Percentiles rank a stretch among this genome's conserved stretches.
Conservation (phyloP, 2,888 invertebrate genomes). For the Drosophila monieri region DNA sequence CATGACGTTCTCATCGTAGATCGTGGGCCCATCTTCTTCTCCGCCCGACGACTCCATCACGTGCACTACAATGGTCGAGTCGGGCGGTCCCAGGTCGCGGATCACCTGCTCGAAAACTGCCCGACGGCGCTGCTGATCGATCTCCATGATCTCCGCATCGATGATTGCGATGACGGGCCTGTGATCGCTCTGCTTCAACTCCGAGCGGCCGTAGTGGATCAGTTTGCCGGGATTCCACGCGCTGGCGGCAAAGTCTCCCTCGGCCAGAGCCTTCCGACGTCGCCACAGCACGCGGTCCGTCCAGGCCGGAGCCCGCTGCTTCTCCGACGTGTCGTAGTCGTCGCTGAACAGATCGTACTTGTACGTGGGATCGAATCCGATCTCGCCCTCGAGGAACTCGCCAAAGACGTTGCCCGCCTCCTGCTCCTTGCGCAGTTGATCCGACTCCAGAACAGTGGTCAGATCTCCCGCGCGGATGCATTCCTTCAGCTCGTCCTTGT, state of each 20-base stretch:
- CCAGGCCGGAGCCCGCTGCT: conserved; percentile 98
- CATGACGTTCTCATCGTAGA: conserved; percentile 93
- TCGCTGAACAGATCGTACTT: conserved; percentile 99
- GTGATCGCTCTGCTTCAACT: conserved; percentile 98
- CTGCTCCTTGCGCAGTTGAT: conserved; percentile 94
- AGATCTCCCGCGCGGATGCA: conserved; percentile 87
- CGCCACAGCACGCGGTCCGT: conserved; percentile 99
- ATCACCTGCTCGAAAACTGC: conserved; percentile 91
- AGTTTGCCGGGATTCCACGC: conserved; percentile 92
- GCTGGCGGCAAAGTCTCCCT: conserved; percentile 86
- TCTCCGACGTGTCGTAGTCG: conserved; percentile 99
- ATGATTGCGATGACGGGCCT: conserved; percentile 96
- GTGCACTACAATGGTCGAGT: conserved; percentile 94
- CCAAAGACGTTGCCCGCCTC: conserved; percentile 93
- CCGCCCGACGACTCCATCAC: conserved; percentile 84
- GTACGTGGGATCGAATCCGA: conserved; percentile 97
- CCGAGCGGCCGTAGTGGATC: conserved; percentile 94
- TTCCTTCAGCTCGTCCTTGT: conserved; percentile 96
- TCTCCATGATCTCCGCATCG: conserved; percentile 93
- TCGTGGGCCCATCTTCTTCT: conserved; percentile 85
- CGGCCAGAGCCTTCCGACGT: conserved; percentile 89
- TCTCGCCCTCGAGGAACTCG: conserved; percentile 95
- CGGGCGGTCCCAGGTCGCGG: conserved; percentile 95
- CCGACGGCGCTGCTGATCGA: conserved; percentile 90
- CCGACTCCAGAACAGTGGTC: conserved; percentile 91